Base-by-base conservation (phyloP, 2,888 invertebrate species). In the Mythimna albipuncta region DNA sequence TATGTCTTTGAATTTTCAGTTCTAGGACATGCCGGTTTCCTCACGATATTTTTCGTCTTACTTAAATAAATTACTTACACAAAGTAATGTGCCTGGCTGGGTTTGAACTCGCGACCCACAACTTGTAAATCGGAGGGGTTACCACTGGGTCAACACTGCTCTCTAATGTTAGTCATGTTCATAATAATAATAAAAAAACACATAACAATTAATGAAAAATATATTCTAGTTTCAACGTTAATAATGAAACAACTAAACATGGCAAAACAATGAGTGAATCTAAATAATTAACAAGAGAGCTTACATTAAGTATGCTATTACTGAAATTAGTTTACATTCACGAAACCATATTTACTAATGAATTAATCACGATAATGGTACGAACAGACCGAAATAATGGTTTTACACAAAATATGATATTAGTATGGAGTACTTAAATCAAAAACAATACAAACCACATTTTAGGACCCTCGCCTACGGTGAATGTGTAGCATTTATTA, bases 401-500 rank as follows among this genome's bases (percentile, higher is more conserved):
- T 75, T 79, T 67, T 52, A 55, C n/a, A 16, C 50, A 61, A 65
- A 72, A 68, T 58, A 72, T 52, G 35, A 57, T 38, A 82, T 68
- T 55, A 44, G 58, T 57, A 61, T 44, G 35, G 10, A 64, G n/a
- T 74, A 26, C 26, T 26, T 26, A 81, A 75, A 81, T 81, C 75
- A 52, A 68, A 73, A 82, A 50, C 69, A 69, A 70, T 69, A 72
- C 61, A 75, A 38, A 77, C 71, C 74, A 67, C 69, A 77, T 69
- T 76, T 77, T 32, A 32, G 32, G 32, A 32, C 3, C 32, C 32
- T 5, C 32, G 5, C 32, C 32, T 5, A 32, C 32, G 32, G 32
- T 32, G 32, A 5, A 26, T 26, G 2, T 26, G 26, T 26, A 26
- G 1, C 26, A 26, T 26, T 26, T 26, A 26, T 26, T 26, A 26